These are phyloP conservation scores for Rhabdomys pumilio DNA, from an alignment of 2,797 vertebrate genomes.

Conservation along the genomic window DNA sequence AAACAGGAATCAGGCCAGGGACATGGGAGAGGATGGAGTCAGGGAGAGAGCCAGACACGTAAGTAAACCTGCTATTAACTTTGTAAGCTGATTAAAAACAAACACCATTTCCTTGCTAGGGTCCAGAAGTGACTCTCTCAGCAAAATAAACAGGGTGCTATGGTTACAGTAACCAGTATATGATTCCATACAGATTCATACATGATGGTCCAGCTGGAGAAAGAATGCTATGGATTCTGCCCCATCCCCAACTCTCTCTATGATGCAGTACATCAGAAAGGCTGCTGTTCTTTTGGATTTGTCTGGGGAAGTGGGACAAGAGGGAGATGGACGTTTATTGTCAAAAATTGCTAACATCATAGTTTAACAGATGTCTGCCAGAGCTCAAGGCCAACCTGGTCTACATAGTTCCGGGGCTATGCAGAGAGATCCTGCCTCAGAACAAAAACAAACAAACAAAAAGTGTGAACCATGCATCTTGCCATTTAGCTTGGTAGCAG, in stretches of 20 bases:
- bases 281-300: conserved; percentile 19
- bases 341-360: not conserved
- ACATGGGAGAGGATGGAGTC: too few relatives aligned
- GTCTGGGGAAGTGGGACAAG: not conserved
- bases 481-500: not conserved
- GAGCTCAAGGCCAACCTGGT: not conserved
- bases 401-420: not conserved
- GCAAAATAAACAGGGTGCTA: not conserved
- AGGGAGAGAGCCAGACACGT: too few relatives aligned
- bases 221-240: not conserved
- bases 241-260: not conserved
- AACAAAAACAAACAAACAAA: not conserved
- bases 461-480: not conserved
- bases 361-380: not conserved
- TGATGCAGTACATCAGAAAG: not conserved
- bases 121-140: not conserved
- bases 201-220: not conserved
- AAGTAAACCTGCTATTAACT: not conserved
- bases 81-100: not conserved
- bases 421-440: not conserved
- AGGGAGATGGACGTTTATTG: not conserved
- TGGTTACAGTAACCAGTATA: not conserved
- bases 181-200: not conserved
- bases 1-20: not conserved
- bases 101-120: not conserved